These are phyloP conservation scores for Lycocerus yunnanus DNA, from an alignment of 2,888 invertebrate genomes.

Conservation along the genomic window DNA sequence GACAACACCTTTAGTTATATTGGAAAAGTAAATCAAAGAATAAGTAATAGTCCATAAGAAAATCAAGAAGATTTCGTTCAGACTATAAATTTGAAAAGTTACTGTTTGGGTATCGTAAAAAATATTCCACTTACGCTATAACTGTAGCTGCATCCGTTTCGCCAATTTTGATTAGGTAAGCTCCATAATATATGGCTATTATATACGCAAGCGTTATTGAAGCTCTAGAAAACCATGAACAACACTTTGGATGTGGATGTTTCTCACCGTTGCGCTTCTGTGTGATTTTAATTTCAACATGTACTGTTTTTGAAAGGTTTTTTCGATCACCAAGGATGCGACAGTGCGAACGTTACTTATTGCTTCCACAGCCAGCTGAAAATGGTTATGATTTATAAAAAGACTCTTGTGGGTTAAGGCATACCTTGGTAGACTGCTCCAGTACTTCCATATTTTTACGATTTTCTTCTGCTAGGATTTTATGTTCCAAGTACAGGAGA, in stretches of 20 bases:
- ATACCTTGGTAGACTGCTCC: not conserved
- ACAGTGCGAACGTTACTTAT: not conserved
- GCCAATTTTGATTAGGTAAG: not conserved
- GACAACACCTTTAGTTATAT: not conserved
- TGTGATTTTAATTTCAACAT: not conserved
- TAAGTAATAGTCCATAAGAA: not conserved
- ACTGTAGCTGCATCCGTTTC: not conserved
- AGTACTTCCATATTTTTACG: not conserved
- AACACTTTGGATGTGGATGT: not conserved
- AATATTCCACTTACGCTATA: not conserved
- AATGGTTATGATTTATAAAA: not conserved
- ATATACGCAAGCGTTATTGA: not conserved
- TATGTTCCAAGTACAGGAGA: not conserved
- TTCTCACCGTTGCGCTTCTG: not conserved
- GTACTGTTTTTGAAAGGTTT: not conserved
- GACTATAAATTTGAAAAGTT: not conserved
- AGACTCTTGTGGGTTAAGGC: fast-evolving
- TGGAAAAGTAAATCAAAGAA: not conserved
- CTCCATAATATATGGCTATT: not conserved
- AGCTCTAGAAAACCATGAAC: not conserved
- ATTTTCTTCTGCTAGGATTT: not conserved
- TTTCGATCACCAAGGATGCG: not conserved
- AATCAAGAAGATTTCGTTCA: not conserved
- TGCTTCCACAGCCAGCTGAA: not conserved
- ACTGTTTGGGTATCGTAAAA: not conserved